These are phyloP conservation scores for Metalampra italica DNA, from an alignment of 2,888 invertebrate species.

Conservation along the genomic window DNA sequence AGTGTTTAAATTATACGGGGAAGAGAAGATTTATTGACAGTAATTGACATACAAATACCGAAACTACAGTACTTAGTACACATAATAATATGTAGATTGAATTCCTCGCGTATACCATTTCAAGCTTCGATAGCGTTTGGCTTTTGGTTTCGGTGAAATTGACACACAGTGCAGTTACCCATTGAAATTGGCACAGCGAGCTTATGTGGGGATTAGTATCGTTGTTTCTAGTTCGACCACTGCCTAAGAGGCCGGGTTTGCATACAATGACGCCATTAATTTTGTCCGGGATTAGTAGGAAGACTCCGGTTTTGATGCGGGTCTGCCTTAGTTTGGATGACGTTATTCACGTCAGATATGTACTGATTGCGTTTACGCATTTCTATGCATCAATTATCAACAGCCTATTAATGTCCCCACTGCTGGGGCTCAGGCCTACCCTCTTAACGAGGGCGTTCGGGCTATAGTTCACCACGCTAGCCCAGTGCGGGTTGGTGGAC, in stretches of 20 bases:
- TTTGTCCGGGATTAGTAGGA: slow-evolving; percentile 1
- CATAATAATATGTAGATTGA: too few relatives aligned
- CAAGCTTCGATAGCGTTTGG: slow-evolving; percentile 5
- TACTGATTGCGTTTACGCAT: too few relatives aligned
- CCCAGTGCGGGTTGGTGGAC: too few relatives aligned
- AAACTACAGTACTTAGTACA: too few relatives aligned
- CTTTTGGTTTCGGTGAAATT: slow-evolving; percentile 3
- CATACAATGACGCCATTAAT: slow-evolving; percentile 1
- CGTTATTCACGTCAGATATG: background rate
- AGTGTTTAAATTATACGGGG: too few relatives aligned
- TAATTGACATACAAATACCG: too few relatives aligned
- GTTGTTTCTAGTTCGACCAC: background rate
- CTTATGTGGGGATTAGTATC: background rate
- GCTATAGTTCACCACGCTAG: too few relatives aligned
- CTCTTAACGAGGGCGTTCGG: too few relatives aligned
- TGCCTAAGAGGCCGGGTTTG: background rate
- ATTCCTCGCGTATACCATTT: slow-evolving; percentile 10
- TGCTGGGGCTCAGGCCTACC: too few relatives aligned
- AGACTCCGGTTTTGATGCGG: background rate
- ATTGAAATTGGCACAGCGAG: background rate
- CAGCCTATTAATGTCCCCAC: too few relatives aligned
- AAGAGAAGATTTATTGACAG: too few relatives aligned
- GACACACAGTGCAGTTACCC: slow-evolving; percentile 7
- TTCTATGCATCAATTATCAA: too few relatives aligned
- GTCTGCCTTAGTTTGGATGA: background rate